phyloP scores from a whole-genome alignment of 1,140 invertebrate genomes.

The Leptinotarsa undecemlineata region DNA sequence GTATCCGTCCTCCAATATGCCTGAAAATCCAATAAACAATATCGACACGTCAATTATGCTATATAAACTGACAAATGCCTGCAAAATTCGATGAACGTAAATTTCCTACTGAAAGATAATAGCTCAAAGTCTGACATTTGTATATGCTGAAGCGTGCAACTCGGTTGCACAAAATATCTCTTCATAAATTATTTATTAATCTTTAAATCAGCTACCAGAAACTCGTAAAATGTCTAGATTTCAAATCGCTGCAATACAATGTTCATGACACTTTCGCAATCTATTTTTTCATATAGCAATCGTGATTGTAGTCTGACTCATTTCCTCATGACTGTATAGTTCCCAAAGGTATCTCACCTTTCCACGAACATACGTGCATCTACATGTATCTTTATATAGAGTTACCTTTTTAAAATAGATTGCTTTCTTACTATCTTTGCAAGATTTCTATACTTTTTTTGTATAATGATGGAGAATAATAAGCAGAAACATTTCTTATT shows the following conservation, averaged over 20 bases:
- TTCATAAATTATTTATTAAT: constrained; percentile 9
- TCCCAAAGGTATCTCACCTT: not conserved
- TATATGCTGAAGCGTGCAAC: not conserved
- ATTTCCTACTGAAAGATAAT: not conserved
- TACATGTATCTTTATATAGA: too few species aligned
- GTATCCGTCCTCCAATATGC: not conserved
- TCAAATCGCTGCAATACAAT: not conserved
- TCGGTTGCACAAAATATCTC: not conserved
- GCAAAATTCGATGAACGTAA: not conserved
- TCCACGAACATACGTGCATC: too few species aligned
- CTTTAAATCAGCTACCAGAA: constrained; percentile 1
- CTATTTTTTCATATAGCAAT: not conserved
- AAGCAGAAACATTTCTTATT: too few species aligned
- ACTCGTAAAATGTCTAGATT: not conserved
- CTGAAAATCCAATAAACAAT: constrained; percentile 4
- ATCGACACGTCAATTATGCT: constrained; percentile 2
- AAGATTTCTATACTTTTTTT: too few species aligned
- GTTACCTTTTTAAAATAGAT: too few species aligned
- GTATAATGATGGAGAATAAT: too few species aligned
- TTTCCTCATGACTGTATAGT: not conserved
- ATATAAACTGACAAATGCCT: constrained; percentile 3
- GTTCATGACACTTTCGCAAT: constrained; percentile 2
- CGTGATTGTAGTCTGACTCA: not conserved
- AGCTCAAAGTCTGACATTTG: constrained; percentile 2
- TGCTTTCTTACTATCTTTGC: too few species aligned